A percentile compares a stretch with the other conserved stretches of the same genome.
Evolutionary conservation across 2,888 invertebrate genomes (phyloP).

Genomic region (Pachydiplax longipennis): DNA sequence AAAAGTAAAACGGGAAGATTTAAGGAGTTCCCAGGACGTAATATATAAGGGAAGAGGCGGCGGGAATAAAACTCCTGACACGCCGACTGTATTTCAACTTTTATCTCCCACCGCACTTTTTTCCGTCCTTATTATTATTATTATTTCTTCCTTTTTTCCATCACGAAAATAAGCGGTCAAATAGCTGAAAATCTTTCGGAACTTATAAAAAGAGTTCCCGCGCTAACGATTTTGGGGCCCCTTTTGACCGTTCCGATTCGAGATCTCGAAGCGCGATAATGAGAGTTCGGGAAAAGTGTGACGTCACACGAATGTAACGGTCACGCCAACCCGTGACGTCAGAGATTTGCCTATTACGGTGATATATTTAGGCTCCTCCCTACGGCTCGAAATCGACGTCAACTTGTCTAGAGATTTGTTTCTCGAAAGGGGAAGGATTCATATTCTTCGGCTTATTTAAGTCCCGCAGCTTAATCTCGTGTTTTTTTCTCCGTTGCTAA

Average conservation of each 20-base stretch:
- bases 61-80: background rate
- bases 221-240: constrained; percentile 4
- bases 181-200: background rate
- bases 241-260: background rate
- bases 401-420: constrained; percentile 9
- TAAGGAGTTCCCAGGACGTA: background rate
- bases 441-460: constrained; percentile 18
- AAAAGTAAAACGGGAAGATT: background rate
- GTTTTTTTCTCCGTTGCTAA: background rate
- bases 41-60: background rate
- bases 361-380: background rate
- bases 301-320: background rate
- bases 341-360: background rate
- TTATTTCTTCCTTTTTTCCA: background rate
- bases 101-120: background rate
- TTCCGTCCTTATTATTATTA: background rate
- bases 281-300: constrained; percentile 7
- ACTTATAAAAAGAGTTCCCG: background rate
- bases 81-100: background rate
- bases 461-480: background rate
- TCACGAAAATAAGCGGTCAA: too few relatives aligned
- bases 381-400: background rate
- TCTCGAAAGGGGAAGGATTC: background rate
- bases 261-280: constrained; percentile 10
- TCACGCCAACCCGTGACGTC: constrained; percentile 31